A percentile compares a stretch with the other conserved stretches of the same genome.
Evolutionary conservation across 2,113 vertebrate species (phyloP).

Genomic region (Catharus bicknelli): DNA sequence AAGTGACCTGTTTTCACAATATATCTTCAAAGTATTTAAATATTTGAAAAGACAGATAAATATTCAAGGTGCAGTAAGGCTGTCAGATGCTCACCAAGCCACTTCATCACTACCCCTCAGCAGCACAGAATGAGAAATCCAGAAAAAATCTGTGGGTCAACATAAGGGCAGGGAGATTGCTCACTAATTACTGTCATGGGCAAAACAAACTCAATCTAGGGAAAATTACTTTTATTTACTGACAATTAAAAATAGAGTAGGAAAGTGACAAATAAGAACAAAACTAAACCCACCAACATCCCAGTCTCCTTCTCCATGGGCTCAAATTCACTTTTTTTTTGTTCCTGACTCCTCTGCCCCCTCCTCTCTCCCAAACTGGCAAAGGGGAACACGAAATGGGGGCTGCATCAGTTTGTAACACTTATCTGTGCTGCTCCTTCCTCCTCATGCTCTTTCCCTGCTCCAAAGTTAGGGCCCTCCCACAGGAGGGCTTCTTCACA

Average conservation of each 20-base stretch:
- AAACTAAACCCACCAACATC: not conserved
- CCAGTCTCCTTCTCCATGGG: not conserved
- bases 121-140: not conserved
- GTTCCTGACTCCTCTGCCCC: not conserved
- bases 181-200: not conserved
- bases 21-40: not conserved
- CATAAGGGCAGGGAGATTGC: not conserved
- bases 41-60: not conserved
- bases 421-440: not conserved
- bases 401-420: not conserved
- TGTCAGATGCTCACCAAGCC: not conserved
- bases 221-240: not conserved
- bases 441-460: not conserved
- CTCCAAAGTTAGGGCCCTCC: not conserved
- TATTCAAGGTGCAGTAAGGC: not conserved
- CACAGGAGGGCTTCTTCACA: rapidly evolving
- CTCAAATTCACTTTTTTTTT: not conserved
- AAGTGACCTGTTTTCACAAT: not conserved
- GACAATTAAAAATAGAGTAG: not conserved
- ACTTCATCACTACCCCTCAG: not conserved
- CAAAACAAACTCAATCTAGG: not conserved
- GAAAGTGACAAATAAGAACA: not conserved
- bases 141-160: not conserved
- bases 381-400: not conserved
- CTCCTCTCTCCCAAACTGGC: not conserved